Base-by-base conservation (phyloP, 2,888 invertebrate species). In the Beris chalybata region DNA sequence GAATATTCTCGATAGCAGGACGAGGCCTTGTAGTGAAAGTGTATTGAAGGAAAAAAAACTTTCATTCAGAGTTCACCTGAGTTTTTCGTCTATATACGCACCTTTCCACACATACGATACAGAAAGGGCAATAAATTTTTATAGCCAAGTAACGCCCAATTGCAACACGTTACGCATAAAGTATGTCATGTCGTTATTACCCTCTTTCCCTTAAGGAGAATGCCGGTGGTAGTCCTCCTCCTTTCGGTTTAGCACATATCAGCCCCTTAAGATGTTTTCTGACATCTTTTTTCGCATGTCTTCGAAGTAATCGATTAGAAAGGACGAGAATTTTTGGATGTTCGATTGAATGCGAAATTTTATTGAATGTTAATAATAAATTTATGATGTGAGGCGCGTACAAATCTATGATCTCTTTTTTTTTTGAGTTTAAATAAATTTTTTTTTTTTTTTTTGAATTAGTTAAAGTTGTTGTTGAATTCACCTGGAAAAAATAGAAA, bases 311-410 rank as follows among this genome's bases (percentile, higher is more conserved):
- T 59, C 59, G 59, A 59, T 59, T 59, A 13, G 59, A 44, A 44
- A 15, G 22, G 48, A 57, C 43, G 15, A 11, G 31, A 31, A 54
- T 31, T 30, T 54, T 30, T 45, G 45, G 1, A 45, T 12, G 11
- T 45, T 11, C 12, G 11, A 45, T 45, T 45, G 11, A 45, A 57
- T 45, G 31, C 29, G 31, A 59, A 44, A 65, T 29, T 65, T 65
- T 65, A 65, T 65, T 55, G 56, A 47, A 45, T 32, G 64, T 56
- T 54, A 65, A 55, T 65, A 65, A 65, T 55, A 31, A 65, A 65
- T 65, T 65, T 65, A 65, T 55, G 64, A 65, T 54, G 22, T 45
- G 11, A 30, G 30, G 48, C 48, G 13, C 5, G 22, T 22, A 22
- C 22, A 22, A 2, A 22, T 3, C 22, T 22, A 22, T 22, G 22